Conservation (phyloP, 2,113 vertebrate species). For the Grus americana region DNA sequence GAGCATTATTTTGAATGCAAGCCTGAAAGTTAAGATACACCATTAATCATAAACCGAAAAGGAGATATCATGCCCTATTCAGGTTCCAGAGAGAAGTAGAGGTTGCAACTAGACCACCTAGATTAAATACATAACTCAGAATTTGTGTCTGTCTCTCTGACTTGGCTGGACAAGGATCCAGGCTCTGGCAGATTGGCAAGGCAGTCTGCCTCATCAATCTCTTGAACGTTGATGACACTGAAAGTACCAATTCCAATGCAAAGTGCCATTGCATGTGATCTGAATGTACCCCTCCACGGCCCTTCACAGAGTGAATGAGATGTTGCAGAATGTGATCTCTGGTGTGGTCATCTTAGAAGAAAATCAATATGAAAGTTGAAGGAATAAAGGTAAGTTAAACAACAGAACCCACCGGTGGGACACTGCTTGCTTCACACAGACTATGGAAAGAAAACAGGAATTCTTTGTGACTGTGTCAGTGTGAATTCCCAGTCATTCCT, state of each 20-base stretch:
- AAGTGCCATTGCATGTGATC: neutral
- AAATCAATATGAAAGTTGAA: neutral
- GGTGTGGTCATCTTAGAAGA: neutral
- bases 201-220: neutral
- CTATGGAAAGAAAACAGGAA: neutral
- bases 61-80: neutral
- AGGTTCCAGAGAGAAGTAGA: neutral
- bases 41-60: neutral
- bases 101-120: neutral
- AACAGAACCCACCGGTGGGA: neutral
- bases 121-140: neutral
- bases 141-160: neutral
- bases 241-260: neutral
- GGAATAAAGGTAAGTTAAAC: neutral
- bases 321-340: neutral
- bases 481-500: neutral
- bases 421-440: neutral
- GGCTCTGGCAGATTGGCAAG: neutral
- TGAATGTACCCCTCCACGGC: neutral
- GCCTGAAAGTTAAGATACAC: neutral
- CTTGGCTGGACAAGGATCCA: neutral
- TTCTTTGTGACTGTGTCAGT: neutral
- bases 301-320: neutral
- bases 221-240: neutral
- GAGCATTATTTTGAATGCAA: constrained; percentile 12